These are phyloP conservation scores for Lytechinus pictus DNA, from an alignment of 35 echinoderm and acorn worm species.

Conservation along the genomic window DNA sequence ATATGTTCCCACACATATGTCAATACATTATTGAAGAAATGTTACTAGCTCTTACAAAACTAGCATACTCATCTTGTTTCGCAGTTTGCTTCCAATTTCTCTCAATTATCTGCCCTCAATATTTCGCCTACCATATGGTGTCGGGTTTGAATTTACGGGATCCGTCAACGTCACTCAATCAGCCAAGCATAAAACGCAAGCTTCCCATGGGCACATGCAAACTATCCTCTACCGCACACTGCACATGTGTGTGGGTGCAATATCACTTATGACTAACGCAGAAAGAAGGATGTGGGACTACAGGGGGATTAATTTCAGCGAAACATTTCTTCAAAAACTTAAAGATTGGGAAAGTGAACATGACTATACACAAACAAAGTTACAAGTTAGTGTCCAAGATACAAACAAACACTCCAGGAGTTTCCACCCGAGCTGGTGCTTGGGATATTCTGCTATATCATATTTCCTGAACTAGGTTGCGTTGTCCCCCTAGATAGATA, in stretches of 20 bases:
- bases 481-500: not conserved
- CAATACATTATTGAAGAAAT: not conserved
- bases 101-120: not conserved
- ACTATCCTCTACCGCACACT: not conserved
- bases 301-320: not conserved
- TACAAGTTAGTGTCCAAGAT: not conserved
- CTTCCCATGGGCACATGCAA: not conserved
- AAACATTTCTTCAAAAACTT: not conserved
- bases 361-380: not conserved
- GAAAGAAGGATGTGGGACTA: not conserved
- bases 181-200: not conserved
- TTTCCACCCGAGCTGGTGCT: not conserved
- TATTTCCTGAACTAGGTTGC: not conserved
- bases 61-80: constrained; percentile 10
- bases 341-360: not conserved
- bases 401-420: not conserved
- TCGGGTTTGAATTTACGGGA: not conserved
- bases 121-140: not conserved
- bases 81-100: not conserved
- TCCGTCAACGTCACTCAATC: constrained; percentile 16
- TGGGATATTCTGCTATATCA: not conserved
- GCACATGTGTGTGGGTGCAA: not conserved
- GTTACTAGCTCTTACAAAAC: not conserved
- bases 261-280: not conserved
- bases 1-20: not conserved